Evolutionary conservation across 1,140 invertebrate species (phyloP).

Genomic region (Daktulosphaira vitifoliae): DNA sequence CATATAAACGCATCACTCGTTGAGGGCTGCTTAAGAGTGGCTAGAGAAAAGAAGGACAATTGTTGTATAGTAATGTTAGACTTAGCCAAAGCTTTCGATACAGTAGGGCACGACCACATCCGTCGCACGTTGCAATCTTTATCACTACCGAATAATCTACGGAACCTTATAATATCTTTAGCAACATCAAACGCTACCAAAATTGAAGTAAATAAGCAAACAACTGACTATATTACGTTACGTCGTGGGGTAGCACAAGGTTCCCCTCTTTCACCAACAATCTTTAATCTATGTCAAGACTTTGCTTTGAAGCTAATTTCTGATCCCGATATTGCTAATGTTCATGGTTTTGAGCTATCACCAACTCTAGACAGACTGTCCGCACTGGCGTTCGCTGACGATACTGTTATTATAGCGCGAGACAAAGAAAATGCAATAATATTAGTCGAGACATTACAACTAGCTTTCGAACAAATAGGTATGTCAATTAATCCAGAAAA

Average conservation of each 20-base stretch:
- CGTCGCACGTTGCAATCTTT: background rate
- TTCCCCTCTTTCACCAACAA: background rate
- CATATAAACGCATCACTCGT: background rate
- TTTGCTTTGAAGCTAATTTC: background rate
- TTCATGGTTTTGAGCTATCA: too few relatives aligned
- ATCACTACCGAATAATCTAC: background rate
- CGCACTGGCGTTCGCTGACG: background rate
- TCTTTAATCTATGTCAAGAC: background rate
- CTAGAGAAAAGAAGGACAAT: background rate
- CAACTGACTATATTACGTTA: background rate
- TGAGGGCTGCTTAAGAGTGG: background rate
- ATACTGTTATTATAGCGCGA: too few relatives aligned
- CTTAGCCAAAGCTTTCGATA: background rate
- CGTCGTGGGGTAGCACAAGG: background rate
- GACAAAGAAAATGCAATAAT: too few relatives aligned
- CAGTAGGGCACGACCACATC: background rate
- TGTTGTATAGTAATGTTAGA: background rate
- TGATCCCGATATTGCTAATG: too few relatives aligned
- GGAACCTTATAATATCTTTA: background rate
- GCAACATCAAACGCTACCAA: background rate
- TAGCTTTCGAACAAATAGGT: background rate
- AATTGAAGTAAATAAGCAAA: background rate
- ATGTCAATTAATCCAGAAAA: background rate
- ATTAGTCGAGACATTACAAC: too few relatives aligned
- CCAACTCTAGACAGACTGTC: background rate